phyloP scores from a whole-genome alignment of 2,113 vertebrate species.

The Leuciscus idus region DNA sequence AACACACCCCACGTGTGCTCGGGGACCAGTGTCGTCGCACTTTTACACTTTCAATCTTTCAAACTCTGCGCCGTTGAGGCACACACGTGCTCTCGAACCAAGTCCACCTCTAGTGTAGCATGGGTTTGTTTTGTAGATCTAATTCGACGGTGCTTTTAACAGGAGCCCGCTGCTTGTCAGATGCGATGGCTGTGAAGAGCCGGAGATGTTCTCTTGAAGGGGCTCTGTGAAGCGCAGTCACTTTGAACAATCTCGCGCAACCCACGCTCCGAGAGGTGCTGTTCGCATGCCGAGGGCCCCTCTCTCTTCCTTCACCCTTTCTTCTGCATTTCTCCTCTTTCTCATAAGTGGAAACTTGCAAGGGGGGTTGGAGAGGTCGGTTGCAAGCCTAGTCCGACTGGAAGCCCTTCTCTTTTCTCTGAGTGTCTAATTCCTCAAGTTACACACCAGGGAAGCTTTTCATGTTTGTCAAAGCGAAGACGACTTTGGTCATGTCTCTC shows the following conservation, averaged over 20 bases:
- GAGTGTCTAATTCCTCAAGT: slow-evolving; percentile 68
- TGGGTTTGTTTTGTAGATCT: slow-evolving; percentile 80
- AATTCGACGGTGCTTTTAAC: slow-evolving; percentile 83
- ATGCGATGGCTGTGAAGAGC: slow-evolving; percentile 75
- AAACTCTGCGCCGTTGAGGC: slow-evolving; percentile 52
- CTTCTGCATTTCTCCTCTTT: slow-evolving; percentile 60
- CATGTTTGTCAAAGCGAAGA: slow-evolving; percentile 74
- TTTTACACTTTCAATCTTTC: slow-evolving; percentile 45
- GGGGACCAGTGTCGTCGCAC: not conserved
- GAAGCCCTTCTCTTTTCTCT: slow-evolving; percentile 53
- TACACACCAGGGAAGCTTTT: slow-evolving; percentile 73
- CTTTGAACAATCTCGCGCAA: slow-evolving; percentile 74
- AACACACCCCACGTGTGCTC: slow-evolving; percentile 41
- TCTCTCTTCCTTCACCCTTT: slow-evolving; percentile 61
- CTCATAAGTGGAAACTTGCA: slow-evolving; percentile 46
- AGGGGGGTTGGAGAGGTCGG: slow-evolving; percentile 50
- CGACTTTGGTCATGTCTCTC: slow-evolving; percentile 70
- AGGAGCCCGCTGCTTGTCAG: slow-evolving; percentile 81
- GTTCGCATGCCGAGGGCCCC: slow-evolving; percentile 72
- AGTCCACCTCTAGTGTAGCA: slow-evolving; percentile 40
- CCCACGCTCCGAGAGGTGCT: slow-evolving; percentile 62
- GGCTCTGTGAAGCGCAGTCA: slow-evolving; percentile 71
- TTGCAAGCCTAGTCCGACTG: slow-evolving; percentile 66
- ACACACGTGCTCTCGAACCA: slow-evolving; percentile 45
- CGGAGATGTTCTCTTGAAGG: slow-evolving; percentile 80